Percentiles rank a stretch among this genome's conserved stretches.
phyloP scores from a whole-genome alignment of 2,113 vertebrate genomes.

The Tragelaphus strepsiceros region DNA sequence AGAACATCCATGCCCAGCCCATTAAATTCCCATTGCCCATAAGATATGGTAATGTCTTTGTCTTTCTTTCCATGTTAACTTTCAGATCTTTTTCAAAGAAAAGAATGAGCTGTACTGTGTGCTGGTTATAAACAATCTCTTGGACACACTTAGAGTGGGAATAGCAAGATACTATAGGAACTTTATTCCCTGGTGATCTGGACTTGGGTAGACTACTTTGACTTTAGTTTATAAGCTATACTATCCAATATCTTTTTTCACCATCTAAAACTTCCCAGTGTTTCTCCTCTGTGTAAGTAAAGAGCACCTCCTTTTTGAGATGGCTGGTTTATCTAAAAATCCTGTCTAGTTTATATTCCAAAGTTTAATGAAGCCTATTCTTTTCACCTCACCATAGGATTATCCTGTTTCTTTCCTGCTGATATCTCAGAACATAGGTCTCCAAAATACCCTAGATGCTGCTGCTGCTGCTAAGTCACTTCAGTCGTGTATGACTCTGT shows the following conservation, averaged over 20 bases:
- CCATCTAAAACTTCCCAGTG: neutral
- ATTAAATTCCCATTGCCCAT: neutral
- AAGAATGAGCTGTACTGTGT: neutral
- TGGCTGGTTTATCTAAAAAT: neutral
- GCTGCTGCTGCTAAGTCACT: too few species aligned
- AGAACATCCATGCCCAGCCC: neutral
- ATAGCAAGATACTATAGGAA: neutral
- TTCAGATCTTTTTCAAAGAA: neutral
- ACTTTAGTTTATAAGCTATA: neutral
- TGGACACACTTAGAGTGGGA: neutral
- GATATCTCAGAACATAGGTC: neutral
- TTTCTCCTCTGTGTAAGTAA: neutral
- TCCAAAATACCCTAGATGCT: neutral
- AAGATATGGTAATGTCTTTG: neutral
- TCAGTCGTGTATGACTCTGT: too few species aligned
- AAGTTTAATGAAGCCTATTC: neutral
- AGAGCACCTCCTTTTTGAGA: neutral
- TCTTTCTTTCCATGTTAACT: neutral
- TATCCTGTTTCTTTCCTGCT: neutral
- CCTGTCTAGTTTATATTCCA: neutral
- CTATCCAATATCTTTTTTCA: neutral
- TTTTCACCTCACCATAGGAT: neutral
- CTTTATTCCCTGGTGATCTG: neutral
- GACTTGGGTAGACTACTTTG: neutral
- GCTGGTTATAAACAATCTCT: neutral